These are phyloP conservation scores for Octodonta nipae DNA, from an alignment of 2,888 invertebrate species.

Conservation along the genomic window DNA sequence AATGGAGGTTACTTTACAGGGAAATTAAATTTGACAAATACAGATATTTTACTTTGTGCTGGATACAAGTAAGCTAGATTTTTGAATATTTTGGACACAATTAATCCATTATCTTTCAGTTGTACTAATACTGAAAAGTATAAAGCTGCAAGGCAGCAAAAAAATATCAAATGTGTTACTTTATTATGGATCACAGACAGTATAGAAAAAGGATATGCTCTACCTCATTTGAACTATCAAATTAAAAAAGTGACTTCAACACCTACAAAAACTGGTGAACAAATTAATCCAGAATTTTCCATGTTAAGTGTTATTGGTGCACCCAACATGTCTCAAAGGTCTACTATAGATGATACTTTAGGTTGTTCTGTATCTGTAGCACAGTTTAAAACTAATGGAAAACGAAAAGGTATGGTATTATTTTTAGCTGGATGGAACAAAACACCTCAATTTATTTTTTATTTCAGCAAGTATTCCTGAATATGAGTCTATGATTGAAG, in stretches of 20 bases:
- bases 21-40: slow-evolving; percentile 38
- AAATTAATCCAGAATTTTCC: slow-evolving; percentile 36
- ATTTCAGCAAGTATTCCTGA: slow-evolving; percentile 5
- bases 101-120: no score
- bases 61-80: slow-evolving; percentile 35
- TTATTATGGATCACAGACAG: slow-evolving; percentile 72
- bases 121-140: slow-evolving; percentile 69
- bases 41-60: slow-evolving; percentile 43
- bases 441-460: no score
- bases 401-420: slow-evolving; percentile 11
- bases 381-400: slow-evolving; percentile 3
- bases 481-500: slow-evolving; percentile 24
- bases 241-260: slow-evolving; percentile 47
- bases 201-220: slow-evolving; percentile 53
- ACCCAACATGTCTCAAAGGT: slow-evolving; percentile 9
- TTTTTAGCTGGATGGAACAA: no score
- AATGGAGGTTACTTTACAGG: slow-evolving; percentile 52
- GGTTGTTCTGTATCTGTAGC: not conserved
- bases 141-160: slow-evolving; percentile 41
- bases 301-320: slow-evolving; percentile 35
- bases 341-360: slow-evolving; percentile 13
- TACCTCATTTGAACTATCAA: slow-evolving; percentile 45
- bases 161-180: slow-evolving; percentile 49
- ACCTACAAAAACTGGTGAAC: slow-evolving; percentile 44
- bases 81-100: no score